These are phyloP conservation scores for Perdita meconis DNA, from an alignment of 2,888 invertebrate genomes.

Conservation along the genomic window DNA sequence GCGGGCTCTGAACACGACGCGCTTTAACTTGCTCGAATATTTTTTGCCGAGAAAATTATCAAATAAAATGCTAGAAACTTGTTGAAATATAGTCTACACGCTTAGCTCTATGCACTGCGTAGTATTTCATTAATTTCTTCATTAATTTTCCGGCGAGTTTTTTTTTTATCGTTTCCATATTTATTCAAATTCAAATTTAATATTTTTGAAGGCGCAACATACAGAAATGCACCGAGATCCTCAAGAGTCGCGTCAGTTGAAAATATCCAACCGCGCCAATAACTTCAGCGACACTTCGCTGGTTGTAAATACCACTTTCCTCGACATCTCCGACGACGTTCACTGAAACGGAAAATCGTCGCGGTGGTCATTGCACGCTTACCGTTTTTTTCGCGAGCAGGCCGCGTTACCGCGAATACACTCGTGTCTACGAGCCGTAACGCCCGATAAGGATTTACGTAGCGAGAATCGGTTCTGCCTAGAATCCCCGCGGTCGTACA, in stretches of 20 bases:
- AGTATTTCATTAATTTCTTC: no score
- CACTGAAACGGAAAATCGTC: constrained; percentile 28
- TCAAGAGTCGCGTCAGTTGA: no score
- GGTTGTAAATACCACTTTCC: background rate
- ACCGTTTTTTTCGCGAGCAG: constrained; percentile 7
- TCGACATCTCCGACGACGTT: background rate
- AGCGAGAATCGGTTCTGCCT: constrained; percentile 7
- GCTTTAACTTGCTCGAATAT: background rate
- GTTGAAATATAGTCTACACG: background rate
- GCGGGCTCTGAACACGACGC: background rate
- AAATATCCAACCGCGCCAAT: background rate
- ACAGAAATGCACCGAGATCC: no score
- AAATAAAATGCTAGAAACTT: background rate
- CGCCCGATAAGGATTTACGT: constrained; percentile 40
- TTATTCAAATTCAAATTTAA: no score
- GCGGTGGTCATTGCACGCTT: constrained; percentile 26
- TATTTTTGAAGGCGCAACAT: no score
- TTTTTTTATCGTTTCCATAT: no score
- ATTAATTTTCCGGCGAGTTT: no score
- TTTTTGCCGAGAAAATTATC: constrained; percentile 1
- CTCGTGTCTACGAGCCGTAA: constrained; percentile 13
- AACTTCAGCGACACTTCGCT: background rate
- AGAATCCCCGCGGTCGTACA: constrained; percentile 14
- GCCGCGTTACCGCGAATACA: constrained; percentile 4
- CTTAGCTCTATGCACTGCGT: no score